Conservation (phyloP, 1,140 invertebrate genomes). For the Formica exsecta region DNA sequence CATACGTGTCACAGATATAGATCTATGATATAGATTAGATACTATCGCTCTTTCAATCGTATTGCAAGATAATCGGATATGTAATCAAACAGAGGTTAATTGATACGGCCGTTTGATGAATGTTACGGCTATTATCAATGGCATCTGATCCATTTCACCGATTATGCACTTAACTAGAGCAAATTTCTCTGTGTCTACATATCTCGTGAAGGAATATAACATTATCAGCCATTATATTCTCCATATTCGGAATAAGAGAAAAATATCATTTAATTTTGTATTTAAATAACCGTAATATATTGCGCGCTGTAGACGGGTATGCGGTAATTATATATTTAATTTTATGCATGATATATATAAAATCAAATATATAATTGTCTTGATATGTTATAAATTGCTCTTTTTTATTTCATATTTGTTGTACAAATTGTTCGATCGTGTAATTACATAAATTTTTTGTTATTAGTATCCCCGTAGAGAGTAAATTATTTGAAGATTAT, state of each 20-base stretch:
- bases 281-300: not conserved
- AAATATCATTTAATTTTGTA: conserved; percentile 49
- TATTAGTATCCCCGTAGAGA: not conserved
- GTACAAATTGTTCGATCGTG: not conserved
- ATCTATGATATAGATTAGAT: conserved; percentile 19
- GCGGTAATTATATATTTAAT: conserved; percentile 2
- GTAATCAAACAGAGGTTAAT: conserved; percentile 62
- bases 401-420: not conserved
- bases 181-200: conserved; percentile 44
- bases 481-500: not conserved
- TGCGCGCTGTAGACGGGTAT: not conserved
- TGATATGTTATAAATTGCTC: not conserved
- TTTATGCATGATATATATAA: not conserved
- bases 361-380: too few relatives aligned
- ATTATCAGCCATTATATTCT: conserved; percentile 41
- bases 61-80: conserved; percentile 45
- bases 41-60: conserved; percentile 41
- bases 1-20: not conserved
- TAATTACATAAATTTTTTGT: not conserved
- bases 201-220: conserved; percentile 34
- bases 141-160: conserved; percentile 62
- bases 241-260: not conserved
- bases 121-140: conserved; percentile 65
- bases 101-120: conserved; percentile 60
- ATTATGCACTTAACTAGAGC: conserved; percentile 59